These are phyloP conservation scores for Egretta garzetta DNA, from an alignment of 2,113 vertebrate genomes.

Conservation along the genomic window DNA sequence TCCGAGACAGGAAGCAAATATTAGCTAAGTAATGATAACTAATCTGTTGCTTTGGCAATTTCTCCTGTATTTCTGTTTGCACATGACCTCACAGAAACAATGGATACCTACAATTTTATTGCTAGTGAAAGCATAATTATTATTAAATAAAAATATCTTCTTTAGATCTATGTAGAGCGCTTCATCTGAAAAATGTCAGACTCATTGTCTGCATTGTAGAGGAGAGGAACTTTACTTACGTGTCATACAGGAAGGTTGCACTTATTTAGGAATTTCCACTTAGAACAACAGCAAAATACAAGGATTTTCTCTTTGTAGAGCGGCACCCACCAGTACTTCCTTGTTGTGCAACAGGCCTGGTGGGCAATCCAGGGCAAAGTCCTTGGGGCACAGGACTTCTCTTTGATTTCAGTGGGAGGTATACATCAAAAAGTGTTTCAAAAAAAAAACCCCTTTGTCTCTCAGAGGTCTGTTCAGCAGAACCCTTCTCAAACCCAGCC, in stretches of 20 bases:
- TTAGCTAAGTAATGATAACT: slow-evolving; percentile 8
- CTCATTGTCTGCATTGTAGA: not conserved
- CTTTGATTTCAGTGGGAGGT: not conserved
- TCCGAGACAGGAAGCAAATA: not conserved
- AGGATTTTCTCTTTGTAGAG: not conserved
- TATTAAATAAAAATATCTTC: not conserved
- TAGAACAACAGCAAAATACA: not conserved
- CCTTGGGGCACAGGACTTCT: not conserved
- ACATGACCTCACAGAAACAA: not conserved
- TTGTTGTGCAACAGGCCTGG: not conserved
- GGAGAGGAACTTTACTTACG: not conserved
- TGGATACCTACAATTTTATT: not conserved
- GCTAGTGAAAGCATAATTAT: not conserved
- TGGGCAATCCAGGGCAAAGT: not conserved
- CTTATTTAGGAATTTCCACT: not conserved
- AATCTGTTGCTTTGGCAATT: not conserved
- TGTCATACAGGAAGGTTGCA: not conserved
- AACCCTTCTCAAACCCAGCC: not conserved
- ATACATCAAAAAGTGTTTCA: not conserved
- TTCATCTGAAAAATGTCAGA: not conserved
- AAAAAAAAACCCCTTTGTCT: not conserved
- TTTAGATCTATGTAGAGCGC: not conserved
- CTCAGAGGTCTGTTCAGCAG: not conserved
- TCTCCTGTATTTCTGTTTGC: not conserved
- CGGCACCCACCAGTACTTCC: not conserved